Base-by-base conservation (phyloP, 1,140 invertebrate genomes). In the Cotesia typhae region DNA sequence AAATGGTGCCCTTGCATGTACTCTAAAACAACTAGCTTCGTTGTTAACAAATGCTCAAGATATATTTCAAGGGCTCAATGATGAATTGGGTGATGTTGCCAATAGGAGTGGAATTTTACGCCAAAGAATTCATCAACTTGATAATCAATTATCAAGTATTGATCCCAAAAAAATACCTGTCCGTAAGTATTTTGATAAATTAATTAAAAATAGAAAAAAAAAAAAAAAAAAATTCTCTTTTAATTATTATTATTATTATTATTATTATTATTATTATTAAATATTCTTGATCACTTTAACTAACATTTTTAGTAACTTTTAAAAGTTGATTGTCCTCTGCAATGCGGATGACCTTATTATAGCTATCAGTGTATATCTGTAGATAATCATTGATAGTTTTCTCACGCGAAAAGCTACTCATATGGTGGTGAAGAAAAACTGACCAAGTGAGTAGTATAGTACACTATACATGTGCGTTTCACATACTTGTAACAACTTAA, bases 161-260 rank as follows among this genome's bases (percentile, higher is more conserved):
- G 88, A 90, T 78, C 88, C 89, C 7, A 90, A 89, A 78, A 87
- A 88, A 74, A 87, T 89, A 59, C 82, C 87, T 82, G 89, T 90
- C 79, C 89, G 89, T 90, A 82, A 90, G 89, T 90, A 47, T 6
- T 47, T 47, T 47, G 9, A 10, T 47, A 2, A 47, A 9, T 47
- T 47, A 9, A 47, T 7, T 6, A 47, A 47, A 0, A 47, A 47
- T 7, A 47, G 0, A 2, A 12, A 38, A 7, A 63, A n/a, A 20
- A n/a, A 17, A 52, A 38, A 14, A 14, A 14, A 14, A 14, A 14
- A 14, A 14, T 14, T 14, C 14, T 14, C 14, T 14, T 14, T 14
- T 14, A 14, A 14, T 14, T 14, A 17, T 17, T 17, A 17, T 17
- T 1, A 17, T 28, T 28, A 28, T 28, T 28, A 28, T 28, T 28